Conservation (phyloP, 2,797 vertebrate species). For the Lutjanus argentimaculatus region DNA sequence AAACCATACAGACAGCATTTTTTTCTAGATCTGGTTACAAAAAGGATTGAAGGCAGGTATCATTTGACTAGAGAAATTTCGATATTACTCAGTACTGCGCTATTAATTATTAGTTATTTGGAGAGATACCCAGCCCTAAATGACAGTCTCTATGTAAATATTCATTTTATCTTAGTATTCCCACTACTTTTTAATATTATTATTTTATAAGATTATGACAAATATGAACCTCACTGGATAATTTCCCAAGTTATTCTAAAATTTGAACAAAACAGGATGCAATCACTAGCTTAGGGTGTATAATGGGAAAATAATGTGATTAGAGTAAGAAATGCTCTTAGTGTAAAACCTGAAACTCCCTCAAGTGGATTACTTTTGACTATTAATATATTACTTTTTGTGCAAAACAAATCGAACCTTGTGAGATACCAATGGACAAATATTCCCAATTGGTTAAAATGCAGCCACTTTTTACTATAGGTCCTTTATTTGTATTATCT, state of each 20-base stretch:
- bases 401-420: not conserved
- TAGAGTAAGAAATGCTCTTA: not conserved
- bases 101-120: too few species aligned
- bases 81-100: too few species aligned
- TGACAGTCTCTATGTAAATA: not conserved
- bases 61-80: too few species aligned
- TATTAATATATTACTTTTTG: not conserved
- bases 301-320: constrained; percentile 4
- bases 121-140: too few species aligned
- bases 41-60: too few species aligned
- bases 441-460: not conserved
- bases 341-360: not conserved
- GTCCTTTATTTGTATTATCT: not conserved
- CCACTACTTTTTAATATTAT: not conserved
- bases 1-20: too few species aligned
- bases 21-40: too few species aligned
- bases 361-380: not conserved
- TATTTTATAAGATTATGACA: not conserved
- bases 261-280: not conserved
- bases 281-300: not conserved
- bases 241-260: not conserved
- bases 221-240: not conserved
- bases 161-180: not conserved
- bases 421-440: not conserved
- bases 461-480: not conserved